These are phyloP conservation scores for Euclidia mi DNA, from an alignment of 2,888 invertebrate genomes.

Conservation along the genomic window DNA sequence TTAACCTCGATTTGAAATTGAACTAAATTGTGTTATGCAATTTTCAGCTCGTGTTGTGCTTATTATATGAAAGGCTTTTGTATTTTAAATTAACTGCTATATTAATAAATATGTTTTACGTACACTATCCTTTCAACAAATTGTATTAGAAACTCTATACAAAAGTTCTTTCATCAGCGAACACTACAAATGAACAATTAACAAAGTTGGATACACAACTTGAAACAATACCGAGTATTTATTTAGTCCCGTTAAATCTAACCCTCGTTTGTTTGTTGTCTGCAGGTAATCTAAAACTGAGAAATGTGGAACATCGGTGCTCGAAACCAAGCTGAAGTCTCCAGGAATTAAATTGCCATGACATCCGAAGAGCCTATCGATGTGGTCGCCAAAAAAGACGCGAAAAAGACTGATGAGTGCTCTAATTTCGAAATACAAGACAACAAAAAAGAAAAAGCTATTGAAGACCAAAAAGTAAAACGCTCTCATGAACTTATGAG, in stretches of 20 bases:
- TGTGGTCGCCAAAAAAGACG: conserved; percentile 77
- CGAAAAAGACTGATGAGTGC: conserved; percentile 75
- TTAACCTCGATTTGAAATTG: neutral
- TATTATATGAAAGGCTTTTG: too few species aligned
- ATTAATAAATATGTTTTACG: too few species aligned
- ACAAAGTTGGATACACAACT: conserved; percentile 9
- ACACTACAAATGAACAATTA: conserved; percentile 10
- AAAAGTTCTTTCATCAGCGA: conserved; percentile 4
- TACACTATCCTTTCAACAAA: conserved; percentile 1
- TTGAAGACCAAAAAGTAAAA: conserved; percentile 66
- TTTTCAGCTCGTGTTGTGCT: too few species aligned
- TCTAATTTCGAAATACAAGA: conserved; percentile 74
- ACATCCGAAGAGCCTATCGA: conserved; percentile 86
- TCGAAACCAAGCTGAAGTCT: conserved; percentile 49
- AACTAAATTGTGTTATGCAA: too few species aligned
- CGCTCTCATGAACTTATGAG: conserved; percentile 83
- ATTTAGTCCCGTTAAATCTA: conserved; percentile 12
- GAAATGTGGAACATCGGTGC: conserved; percentile 69
- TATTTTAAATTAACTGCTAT: too few species aligned
- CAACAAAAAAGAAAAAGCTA: conserved; percentile 68
- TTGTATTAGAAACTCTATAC: conserved; percentile 1
- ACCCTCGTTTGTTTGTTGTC: conserved; percentile 30
- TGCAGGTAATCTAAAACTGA: conserved; percentile 55
- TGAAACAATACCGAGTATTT: conserved; percentile 20
- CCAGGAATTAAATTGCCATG: conserved; percentile 74